Conservation (phyloP, 1,140 invertebrate species). For the Goniozus legneri region DNA sequence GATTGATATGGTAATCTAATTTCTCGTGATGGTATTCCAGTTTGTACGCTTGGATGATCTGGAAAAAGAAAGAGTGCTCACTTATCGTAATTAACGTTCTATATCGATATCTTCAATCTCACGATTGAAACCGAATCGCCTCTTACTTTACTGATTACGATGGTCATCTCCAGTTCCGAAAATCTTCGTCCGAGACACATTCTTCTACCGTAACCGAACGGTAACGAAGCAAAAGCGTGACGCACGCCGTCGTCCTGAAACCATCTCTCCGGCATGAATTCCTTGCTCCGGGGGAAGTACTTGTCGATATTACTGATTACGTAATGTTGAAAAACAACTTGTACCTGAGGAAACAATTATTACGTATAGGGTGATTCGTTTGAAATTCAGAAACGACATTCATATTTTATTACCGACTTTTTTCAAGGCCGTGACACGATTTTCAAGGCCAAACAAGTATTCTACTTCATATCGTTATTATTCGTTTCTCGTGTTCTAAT, state of each 20-base stretch:
- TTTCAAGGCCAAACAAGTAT: too few species aligned
- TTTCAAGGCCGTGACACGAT: neutral
- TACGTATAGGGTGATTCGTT: neutral
- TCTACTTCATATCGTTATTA: too few species aligned
- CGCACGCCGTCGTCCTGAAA: constrained; percentile 46
- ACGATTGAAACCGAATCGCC: too few species aligned
- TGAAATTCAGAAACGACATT: too few species aligned
- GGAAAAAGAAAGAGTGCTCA: too few species aligned
- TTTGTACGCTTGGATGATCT: constrained; percentile 67
- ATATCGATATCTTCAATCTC: too few species aligned
- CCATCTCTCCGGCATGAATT: constrained; percentile 78
- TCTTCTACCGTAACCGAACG: constrained; percentile 78
- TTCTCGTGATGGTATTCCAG: constrained; percentile 64
- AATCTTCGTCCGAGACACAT: constrained; percentile 80
- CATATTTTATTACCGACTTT: too few species aligned
- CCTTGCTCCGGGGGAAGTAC: constrained; percentile 65
- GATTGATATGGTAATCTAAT: constrained; percentile 67
- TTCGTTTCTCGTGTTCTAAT: too few species aligned
- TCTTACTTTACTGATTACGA: constrained; percentile 66
- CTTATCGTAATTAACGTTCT: neutral
- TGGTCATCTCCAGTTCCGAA: constrained; percentile 76
- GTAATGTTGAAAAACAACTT: constrained; percentile 77
- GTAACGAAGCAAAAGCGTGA: constrained; percentile 73
- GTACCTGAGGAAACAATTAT: constrained; percentile 59
- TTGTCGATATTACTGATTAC: constrained; percentile 73